phyloP scores from a whole-genome alignment of 2,888 invertebrate genomes.

The Hydrotaea diabolus region DNA sequence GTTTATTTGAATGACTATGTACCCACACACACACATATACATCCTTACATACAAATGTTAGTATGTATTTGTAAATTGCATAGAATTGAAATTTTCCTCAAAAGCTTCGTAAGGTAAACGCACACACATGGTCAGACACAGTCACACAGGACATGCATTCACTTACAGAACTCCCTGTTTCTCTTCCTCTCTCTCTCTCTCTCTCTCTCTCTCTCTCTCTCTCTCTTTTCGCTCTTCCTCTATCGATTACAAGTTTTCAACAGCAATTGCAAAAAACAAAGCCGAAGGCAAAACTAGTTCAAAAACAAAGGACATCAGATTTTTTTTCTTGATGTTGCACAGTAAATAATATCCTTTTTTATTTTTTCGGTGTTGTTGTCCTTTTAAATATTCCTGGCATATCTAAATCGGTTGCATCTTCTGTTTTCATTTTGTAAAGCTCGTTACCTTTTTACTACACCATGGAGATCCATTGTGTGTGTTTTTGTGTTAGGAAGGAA shows the following conservation, averaged over 20 bases:
- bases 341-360: background rate
- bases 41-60: background rate
- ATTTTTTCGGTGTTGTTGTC: background rate
- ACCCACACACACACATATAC: background rate
- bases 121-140: background rate
- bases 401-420: background rate
- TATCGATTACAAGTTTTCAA: background rate
- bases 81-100: constrained; percentile 1
- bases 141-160: background rate
- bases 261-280: background rate
- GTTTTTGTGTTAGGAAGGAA: background rate
- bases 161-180: background rate
- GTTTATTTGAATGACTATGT: constrained; percentile 70
- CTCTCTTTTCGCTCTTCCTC: no score
- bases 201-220: no score
- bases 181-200: no score
- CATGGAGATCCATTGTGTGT: background rate
- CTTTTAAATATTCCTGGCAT: background rate
- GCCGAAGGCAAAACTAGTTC: background rate
- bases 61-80: constrained; percentile 8
- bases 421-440: background rate
- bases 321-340: background rate
- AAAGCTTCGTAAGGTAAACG: constrained; percentile 1
- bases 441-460: background rate
- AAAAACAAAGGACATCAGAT: background rate